Evolutionary conservation across 2,113 vertebrate species (phyloP), one percentile per base, ranked within the genome.

Genomic region (Camarhynchus parvulus): DNA sequence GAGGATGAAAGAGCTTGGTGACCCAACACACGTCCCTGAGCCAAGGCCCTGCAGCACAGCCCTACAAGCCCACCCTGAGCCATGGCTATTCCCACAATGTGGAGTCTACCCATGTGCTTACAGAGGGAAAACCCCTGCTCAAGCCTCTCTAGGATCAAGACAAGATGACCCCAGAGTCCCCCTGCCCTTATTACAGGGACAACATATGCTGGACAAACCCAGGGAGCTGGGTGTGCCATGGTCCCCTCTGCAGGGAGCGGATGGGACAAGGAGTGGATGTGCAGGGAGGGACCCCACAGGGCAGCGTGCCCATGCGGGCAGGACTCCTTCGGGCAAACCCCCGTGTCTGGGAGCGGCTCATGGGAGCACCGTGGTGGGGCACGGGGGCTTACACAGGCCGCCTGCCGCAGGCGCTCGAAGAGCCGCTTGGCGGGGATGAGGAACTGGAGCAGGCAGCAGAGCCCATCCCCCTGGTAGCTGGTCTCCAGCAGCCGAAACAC

Each of bases 351-450:
- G 15, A 35, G 8, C 0, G 2, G 47, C 22, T 15, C 3, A 3
- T 0, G n/a, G 0, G 7, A 17, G 98, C 99, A 24, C 3, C 1
- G 3, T 0, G 2, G 41, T 11, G 25, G 61, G 22, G 9, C 7
- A 5, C 1, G 13, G 0, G 10, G 22, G 98, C 99, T 99, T 97
- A 99, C 99, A 5, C 99, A 99, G 91, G 99, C 99, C 1, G 98
- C 98, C 95, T 99, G 99, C 20, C 99, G 98, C 58, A 99, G 97
- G 50, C 98, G 99, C 91, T 99, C 99, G 86, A 99, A 98, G 87
- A 99, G 97, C 75, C 99, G 99, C 96, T 99, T 99, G 97, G 98
- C 98, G 0, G 99, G 99, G 95, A 99, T 98, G 88, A 99, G 98
- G 97, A 99, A 99, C 96, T 99, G 98, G 87, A 99, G 97, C 66